Evolutionary conservation across 1,140 invertebrate species (phyloP).

Genomic region (Teleopsis dalmanni): DNA sequence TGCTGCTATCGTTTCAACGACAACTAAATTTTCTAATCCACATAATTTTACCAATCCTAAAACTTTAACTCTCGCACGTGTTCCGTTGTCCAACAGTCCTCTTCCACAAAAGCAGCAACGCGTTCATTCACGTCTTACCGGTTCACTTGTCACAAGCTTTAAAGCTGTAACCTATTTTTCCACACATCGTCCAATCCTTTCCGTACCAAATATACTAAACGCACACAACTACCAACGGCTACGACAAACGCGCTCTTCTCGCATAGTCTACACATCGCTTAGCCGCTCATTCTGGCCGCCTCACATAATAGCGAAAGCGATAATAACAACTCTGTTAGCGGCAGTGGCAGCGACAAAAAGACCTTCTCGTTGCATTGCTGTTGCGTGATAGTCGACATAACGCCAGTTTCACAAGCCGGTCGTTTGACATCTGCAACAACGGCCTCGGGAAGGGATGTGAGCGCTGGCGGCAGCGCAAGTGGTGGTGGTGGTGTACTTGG

Average conservation of each 20-base stretch:
- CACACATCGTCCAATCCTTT: no score
- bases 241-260: neutral
- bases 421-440: conserved; percentile 44
- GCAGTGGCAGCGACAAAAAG: conserved; percentile 36
- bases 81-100: no score
- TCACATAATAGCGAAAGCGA: conserved; percentile 30
- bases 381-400: conserved; percentile 46
- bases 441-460: conserved; percentile 43
- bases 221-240: no score
- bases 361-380: conserved; percentile 45
- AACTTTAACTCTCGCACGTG: no score
- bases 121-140: no score
- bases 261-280: neutral
- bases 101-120: no score
- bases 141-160: no score
- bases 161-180: no score
- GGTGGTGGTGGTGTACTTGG: conserved; percentile 40
- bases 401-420: conserved; percentile 40
- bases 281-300: conserved; percentile 42
- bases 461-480: conserved; percentile 37
- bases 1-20: no score
- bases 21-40: no score
- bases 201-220: no score
- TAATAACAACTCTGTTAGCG: conserved; percentile 20
- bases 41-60: no score